Base-by-base conservation (phyloP, 2,888 invertebrate species). In the Drosophila trichaetosa region DNA sequence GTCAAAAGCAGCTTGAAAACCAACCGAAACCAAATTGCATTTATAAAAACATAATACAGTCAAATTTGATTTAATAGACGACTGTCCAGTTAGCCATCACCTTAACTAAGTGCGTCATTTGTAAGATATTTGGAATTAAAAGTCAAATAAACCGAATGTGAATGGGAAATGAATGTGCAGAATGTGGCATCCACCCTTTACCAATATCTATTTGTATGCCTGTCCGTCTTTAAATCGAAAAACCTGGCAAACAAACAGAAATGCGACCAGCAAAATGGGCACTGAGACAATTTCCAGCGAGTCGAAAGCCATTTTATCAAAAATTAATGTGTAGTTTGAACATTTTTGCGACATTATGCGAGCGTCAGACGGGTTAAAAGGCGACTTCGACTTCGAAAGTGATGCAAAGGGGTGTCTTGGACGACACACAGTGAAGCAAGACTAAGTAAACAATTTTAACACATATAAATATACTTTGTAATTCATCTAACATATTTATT, bases 291-390 rank as follows among this genome's bases (percentile, higher is more conserved):
- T 77, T 82, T 71, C 48, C 52, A 59, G 66, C 59, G 75, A 85
- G 85, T 85, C 85, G 76, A 85, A 85, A 81, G 83, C 82, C 79
- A 87, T 87, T 87, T 81, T 75, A 89, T 87, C 69, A 89, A 87
- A 89, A 79, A 87, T 89, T 87, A 89, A 87, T 89, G 87, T 78
- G 73, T 87, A 89, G 89, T 83, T 89, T 72, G 81, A 81, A 84
- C 81, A 88, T 77, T 84, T 82, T 29, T 89, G 89, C 69, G 79
- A 88, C 84, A 87, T 88, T 87, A 78, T 79, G 78, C 75, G 84
- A 78, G 83, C 64, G 78, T 71, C 83, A 83, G 87, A 87, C 87
- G 82, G 84, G 80, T 83, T 86, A 81, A 85, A 78, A 69, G 72
- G 61, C 59, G 57, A 52, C 53, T 65, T 54, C 66, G 58, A 70